Conservation (phyloP, 2,797 vertebrate genomes). For the Caiman crocodilus region DNA sequence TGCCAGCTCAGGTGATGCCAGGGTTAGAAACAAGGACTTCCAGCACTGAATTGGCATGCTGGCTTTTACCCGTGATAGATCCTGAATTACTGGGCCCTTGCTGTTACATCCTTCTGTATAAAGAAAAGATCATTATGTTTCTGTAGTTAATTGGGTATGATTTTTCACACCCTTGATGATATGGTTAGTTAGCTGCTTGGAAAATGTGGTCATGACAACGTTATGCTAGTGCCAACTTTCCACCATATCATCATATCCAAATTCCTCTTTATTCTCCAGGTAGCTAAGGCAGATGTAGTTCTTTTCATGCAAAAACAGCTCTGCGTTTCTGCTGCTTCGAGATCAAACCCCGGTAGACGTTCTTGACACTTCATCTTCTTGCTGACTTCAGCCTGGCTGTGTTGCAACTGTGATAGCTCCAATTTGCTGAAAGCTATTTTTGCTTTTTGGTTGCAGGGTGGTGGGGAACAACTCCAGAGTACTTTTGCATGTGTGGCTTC, state of each 20-base stretch:
- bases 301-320: constrained; percentile 40
- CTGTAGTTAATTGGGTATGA: not conserved
- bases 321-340: constrained; percentile 51
- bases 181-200: constrained; percentile 16
- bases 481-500: not conserved
- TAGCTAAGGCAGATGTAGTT: constrained; percentile 3
- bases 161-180: not conserved
- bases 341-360: constrained; percentile 27
- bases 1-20: not conserved
- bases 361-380: constrained; percentile 58
- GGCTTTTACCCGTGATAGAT: not conserved
- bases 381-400: constrained; percentile 48
- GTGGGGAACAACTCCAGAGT: too few species aligned
- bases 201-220: not conserved
- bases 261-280: not conserved
- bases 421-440: not conserved
- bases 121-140: constrained; percentile 5
- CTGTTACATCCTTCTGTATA: not conserved
- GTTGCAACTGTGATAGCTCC: constrained; percentile 1
- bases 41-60: not conserved
- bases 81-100: not conserved
- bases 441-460: not conserved
- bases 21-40: constrained; percentile 1
- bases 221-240: not conserved
- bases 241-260: not conserved